Evolutionary conservation across 2,888 invertebrate genomes (phyloP).

Genomic region (Troglohyphantes excavatus): DNA sequence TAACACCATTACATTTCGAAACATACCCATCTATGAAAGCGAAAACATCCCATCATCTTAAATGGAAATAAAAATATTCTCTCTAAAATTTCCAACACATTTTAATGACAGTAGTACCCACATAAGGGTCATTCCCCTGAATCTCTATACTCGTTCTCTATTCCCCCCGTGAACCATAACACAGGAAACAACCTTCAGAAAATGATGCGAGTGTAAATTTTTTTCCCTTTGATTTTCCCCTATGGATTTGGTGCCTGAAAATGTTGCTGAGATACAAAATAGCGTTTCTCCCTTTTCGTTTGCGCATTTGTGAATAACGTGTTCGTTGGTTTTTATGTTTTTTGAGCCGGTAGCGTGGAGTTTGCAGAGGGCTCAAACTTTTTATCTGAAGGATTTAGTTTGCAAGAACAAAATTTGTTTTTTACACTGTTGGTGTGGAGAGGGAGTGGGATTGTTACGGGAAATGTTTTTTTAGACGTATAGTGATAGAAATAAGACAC

Average conservation of each 20-base stretch:
- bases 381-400: not conserved
- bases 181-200: not conserved
- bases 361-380: not conserved
- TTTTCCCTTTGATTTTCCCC: slow-evolving; percentile 44
- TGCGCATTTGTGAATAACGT: slow-evolving; percentile 14
- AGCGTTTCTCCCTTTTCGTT: slow-evolving; percentile 7
- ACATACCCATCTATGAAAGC: too few relatives aligned
- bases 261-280: not conserved
- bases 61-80: not conserved
- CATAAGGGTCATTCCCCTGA: slow-evolving; percentile 33
- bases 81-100: slow-evolving; percentile 16
- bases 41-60: too few relatives aligned
- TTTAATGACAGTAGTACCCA: slow-evolving; percentile 30
- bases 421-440: not conserved
- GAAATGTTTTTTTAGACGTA: not conserved
- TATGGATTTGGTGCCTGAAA: not conserved
- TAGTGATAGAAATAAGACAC: not conserved
- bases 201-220: slow-evolving; percentile 12
- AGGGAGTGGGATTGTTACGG: not conserved
- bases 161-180: slow-evolving; percentile 31
- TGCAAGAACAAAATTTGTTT: not conserved
- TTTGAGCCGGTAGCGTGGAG: not conserved
- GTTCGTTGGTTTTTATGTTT: not conserved
- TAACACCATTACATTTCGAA: too few relatives aligned
- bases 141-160: not conserved